Evolutionary conservation across 1,140 invertebrate genomes (phyloP).

Genomic region (Lordiphosa collinella): DNA sequence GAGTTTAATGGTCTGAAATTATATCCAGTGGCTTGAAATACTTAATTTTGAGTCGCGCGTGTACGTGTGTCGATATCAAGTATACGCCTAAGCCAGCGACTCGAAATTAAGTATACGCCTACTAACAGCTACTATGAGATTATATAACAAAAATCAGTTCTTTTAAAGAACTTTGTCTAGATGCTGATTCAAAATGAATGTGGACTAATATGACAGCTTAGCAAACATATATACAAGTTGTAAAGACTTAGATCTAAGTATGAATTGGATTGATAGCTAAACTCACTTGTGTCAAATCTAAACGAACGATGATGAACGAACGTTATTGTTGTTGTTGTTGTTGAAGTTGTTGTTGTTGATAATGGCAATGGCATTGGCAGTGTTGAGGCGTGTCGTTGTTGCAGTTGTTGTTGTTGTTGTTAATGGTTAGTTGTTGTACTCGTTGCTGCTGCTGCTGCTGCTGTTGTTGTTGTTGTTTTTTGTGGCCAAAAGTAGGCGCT

Average conservation of each 20-base stretch:
- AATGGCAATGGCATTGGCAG: slow-evolving; percentile 74
- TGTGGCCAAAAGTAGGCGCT: slow-evolving; percentile 5
- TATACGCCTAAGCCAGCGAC: too few relatives aligned
- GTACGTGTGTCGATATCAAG: too few relatives aligned
- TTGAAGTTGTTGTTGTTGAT: slow-evolving; percentile 57
- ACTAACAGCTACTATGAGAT: too few relatives aligned
- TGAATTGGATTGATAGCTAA: slow-evolving; percentile 10
- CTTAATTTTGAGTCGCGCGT: too few relatives aligned
- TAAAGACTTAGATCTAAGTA: not conserved
- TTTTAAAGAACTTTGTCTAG: too few relatives aligned
- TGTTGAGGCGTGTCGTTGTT: slow-evolving; percentile 50
- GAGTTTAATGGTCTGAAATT: too few relatives aligned
- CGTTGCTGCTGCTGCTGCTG: slow-evolving; percentile 6
- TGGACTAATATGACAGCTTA: too few relatives aligned
- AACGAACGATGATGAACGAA: slow-evolving; percentile 68
- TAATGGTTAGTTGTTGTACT: slow-evolving; percentile 7
- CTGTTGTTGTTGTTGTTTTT: slow-evolving; percentile 23
- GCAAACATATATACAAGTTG: too few relatives aligned
- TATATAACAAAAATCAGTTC: too few relatives aligned
- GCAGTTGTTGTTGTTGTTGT: slow-evolving; percentile 23
- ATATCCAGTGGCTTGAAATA: too few relatives aligned
- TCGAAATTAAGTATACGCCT: too few relatives aligned
- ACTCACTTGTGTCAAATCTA: slow-evolving; percentile 74
- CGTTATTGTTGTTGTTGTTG: slow-evolving; percentile 55
- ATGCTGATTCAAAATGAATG: too few relatives aligned